These are phyloP conservation scores for Bubalus kerabau DNA, from an alignment of 2,113 vertebrate genomes.

Conservation along the genomic window DNA sequence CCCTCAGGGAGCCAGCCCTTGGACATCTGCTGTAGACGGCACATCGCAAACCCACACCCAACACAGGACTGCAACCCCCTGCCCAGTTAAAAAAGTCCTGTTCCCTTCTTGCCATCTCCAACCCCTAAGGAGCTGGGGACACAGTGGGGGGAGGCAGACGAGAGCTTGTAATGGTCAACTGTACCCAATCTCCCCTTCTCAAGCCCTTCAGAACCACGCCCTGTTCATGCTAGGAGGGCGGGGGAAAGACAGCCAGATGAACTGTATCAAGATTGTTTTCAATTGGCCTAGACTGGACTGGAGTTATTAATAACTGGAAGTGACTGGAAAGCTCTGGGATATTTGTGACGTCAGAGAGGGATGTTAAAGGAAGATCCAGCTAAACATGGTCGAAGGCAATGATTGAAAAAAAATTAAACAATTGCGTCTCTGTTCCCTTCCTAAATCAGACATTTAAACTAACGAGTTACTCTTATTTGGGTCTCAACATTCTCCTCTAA, in stretches of 20 bases:
- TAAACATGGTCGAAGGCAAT: background rate
- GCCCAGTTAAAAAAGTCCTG: background rate
- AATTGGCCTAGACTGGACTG: background rate
- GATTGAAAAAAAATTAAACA: background rate
- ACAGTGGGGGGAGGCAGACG: fast-evolving
- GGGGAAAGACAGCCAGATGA: no score
- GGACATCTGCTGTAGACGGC: background rate
- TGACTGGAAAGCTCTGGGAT: background rate
- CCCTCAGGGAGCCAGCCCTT: background rate
- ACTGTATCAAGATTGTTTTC: background rate
- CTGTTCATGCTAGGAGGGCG: background rate
- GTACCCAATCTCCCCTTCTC: no score
- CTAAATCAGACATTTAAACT: background rate
- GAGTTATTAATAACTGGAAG: background rate
- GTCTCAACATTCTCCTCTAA: background rate
- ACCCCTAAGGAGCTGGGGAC: background rate
- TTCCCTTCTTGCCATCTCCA: background rate
- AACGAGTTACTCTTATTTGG: background rate
- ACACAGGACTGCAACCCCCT: background rate
- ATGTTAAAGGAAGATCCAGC: background rate
- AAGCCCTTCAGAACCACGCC: background rate
- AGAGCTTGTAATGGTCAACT: fast-evolving
- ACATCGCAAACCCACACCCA: background rate
- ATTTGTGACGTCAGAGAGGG: background rate
- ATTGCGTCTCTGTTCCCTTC: background rate